phyloP scores from a whole-genome alignment of 2,113 vertebrate species.

The Podarcis cretensis region DNA sequence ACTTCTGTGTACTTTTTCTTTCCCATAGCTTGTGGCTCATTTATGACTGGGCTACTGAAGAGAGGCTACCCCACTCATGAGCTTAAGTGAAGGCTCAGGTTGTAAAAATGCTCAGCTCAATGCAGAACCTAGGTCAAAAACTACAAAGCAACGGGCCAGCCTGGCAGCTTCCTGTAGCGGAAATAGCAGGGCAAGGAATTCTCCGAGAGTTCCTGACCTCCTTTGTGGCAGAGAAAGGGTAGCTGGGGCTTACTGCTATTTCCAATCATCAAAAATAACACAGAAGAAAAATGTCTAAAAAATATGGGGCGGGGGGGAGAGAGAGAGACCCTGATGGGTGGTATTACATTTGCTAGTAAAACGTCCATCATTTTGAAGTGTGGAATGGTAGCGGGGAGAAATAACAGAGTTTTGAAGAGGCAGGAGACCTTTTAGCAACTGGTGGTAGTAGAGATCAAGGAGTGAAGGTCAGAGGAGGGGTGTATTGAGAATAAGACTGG shows the following conservation, averaged over 20 bases:
- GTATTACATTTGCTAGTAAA: not conserved
- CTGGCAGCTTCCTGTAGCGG: not conserved
- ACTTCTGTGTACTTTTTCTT: too few relatives aligned
- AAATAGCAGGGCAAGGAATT: not conserved
- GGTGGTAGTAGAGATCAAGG: too few relatives aligned
- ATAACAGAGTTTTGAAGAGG: too few relatives aligned
- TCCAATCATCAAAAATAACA: constrained; percentile 17
- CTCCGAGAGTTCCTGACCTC: rapidly evolving
- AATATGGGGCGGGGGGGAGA: not conserved
- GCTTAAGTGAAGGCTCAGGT: constrained; percentile 2
- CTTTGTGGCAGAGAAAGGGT: not conserved
- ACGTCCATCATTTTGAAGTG: not conserved
- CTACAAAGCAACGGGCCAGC: not conserved
- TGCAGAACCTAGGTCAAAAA: not conserved
- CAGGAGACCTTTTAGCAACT: too few relatives aligned
- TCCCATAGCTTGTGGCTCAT: not conserved
- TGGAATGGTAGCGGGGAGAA: not conserved
- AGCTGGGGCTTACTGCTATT: not conserved
- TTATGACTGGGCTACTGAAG: constrained; percentile 6
- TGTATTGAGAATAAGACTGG: not conserved
- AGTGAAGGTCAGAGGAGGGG: too few relatives aligned
- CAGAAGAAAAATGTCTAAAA: not conserved
- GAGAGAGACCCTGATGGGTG: not conserved
- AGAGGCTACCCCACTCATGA: not conserved
- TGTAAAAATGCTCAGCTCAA: not conserved